Evolutionary conservation across 1,140 invertebrate species (phyloP).

Genomic region (Phymorhynchus buccinoides): DNA sequence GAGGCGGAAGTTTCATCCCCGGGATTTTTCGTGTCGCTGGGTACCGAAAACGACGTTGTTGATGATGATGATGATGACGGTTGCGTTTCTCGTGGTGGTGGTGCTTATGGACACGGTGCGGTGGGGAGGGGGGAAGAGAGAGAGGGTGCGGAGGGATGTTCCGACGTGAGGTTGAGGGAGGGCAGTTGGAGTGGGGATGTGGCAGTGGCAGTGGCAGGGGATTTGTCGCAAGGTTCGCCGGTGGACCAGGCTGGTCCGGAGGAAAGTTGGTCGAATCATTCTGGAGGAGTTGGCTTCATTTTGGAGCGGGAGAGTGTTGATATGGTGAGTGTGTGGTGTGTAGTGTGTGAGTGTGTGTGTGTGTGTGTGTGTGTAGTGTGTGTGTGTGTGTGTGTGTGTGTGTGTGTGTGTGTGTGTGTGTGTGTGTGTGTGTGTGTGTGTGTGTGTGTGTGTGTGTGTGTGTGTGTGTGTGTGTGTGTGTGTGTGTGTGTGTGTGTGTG

Average conservation of each 20-base stretch:
- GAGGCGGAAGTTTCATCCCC: background rate
- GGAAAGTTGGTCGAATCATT: slow-evolving; percentile 46
- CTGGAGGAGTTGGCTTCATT: slow-evolving; percentile 80
- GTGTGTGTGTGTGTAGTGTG: background rate
- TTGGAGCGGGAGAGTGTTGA: slow-evolving; percentile 78
- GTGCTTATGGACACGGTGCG: too few relatives aligned
- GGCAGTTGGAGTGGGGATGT: background rate
- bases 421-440: background rate
- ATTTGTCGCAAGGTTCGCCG: slow-evolving; percentile 21
- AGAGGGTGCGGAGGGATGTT: background rate
- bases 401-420: background rate
- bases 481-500: background rate
- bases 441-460: background rate
- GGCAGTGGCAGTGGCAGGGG: background rate
- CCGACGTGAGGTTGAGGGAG: background rate
- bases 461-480: background rate
- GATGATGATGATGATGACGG: too few relatives aligned
- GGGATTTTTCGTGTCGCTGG: slow-evolving; percentile 96
- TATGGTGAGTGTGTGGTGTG: slow-evolving; percentile 12
- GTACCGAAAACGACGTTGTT: too few relatives aligned
- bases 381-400: background rate
- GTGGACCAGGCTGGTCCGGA: slow-evolving; percentile 15
- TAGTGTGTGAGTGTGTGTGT: background rate
- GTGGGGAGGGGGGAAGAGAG: slow-evolving; percentile 50
- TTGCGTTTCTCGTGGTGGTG: too few relatives aligned